Evolutionary conservation across 1,140 invertebrate species (phyloP).

Genomic region (honey bee (Apis mellifera)): DNA sequence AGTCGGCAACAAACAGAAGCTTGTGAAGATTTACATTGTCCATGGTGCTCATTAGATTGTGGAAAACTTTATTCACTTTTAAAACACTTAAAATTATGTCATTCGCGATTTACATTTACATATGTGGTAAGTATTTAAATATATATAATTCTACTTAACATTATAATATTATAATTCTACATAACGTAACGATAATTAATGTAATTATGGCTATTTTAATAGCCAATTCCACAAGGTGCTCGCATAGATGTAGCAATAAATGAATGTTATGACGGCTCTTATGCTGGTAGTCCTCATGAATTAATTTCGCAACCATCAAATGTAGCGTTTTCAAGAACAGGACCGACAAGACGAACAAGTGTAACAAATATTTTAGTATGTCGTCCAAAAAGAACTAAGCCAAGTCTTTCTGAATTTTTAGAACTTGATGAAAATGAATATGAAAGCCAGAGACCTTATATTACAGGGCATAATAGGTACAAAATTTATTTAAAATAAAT

Average conservation of each 20-base stretch:
- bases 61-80: slow-evolving; percentile 92
- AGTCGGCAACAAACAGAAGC: slow-evolving; percentile 97
- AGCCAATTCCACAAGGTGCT: slow-evolving; percentile 91
- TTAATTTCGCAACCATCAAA: slow-evolving; percentile 87
- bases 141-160: neutral
- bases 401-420: slow-evolving; percentile 91
- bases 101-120: slow-evolving; percentile 95
- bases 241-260: slow-evolving; percentile 97
- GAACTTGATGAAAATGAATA: slow-evolving; percentile 91
- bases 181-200: too few relatives aligned
- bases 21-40: slow-evolving; percentile 94
- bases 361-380: slow-evolving; percentile 95
- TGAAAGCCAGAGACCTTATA: slow-evolving; percentile 91
- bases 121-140: slow-evolving; percentile 87
- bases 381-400: slow-evolving; percentile 87
- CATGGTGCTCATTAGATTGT: slow-evolving; percentile 97
- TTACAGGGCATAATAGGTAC: slow-evolving; percentile 94
- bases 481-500: neutral
- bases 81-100: slow-evolving; percentile 96
- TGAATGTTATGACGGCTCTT: slow-evolving; percentile 97
- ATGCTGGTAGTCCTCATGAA: slow-evolving; percentile 96
- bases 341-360: slow-evolving; percentile 91
- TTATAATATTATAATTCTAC: neutral
- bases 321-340: slow-evolving; percentile 87
- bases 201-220: slow-evolving; percentile 28